These are phyloP conservation scores for Dendrolimus punctatus DNA, from an alignment of 1,140 invertebrate species.

Conservation along the genomic window DNA sequence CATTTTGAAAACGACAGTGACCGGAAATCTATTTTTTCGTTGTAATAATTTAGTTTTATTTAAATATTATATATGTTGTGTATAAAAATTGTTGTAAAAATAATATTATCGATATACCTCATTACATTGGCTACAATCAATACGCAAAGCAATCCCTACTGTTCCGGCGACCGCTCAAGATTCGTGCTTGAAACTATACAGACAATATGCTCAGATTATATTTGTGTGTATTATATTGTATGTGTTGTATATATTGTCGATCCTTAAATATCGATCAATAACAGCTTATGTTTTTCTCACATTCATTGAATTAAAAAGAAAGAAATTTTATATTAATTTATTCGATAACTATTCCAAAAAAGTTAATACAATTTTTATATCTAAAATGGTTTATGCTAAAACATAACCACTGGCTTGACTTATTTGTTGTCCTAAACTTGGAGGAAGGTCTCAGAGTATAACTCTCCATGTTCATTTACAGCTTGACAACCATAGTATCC, in stretches of 20 bases:
- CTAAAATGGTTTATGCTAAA: neutral
- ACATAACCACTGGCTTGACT: neutral
- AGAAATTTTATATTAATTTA: neutral
- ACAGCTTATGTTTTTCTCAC: neutral
- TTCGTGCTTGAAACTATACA: too few relatives aligned
- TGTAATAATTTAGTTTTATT: too few relatives aligned
- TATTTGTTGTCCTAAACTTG: constrained; percentile 15
- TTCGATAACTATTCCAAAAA: neutral
- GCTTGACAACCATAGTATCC: constrained; percentile 48
- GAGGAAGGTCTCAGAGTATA: constrained; percentile 32
- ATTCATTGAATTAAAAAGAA: neutral
- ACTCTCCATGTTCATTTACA: constrained; percentile 27
- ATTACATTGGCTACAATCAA: too few relatives aligned
- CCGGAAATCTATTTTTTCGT: too few relatives aligned
- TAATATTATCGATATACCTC: too few relatives aligned
- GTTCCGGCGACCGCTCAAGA: too few relatives aligned
- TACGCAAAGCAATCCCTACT: too few relatives aligned
- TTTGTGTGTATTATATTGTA: neutral
- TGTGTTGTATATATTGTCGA: neutral
- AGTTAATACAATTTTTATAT: neutral
- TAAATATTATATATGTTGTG: too few relatives aligned
- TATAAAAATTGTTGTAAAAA: too few relatives aligned
- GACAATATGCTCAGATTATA: neutral
- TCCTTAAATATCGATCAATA: neutral
- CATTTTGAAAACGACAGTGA: too few relatives aligned